Percentiles rank a stretch among this genome's conserved stretches.
phyloP scores from a whole-genome alignment of 2,797 vertebrate genomes.

The Poecilia velifera region DNA sequence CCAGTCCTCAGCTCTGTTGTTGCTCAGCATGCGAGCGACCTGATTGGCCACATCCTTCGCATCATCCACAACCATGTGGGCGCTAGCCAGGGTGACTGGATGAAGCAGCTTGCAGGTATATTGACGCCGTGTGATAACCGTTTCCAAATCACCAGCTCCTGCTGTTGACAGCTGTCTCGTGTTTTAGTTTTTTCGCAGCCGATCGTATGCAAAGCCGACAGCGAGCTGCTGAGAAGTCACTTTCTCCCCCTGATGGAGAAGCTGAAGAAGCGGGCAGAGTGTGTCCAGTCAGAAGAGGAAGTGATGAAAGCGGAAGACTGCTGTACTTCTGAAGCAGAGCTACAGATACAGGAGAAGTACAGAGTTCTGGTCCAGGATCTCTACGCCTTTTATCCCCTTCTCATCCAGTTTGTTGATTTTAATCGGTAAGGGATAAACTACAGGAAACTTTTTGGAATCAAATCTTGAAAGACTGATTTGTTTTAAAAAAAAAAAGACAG shows the following conservation, averaged over 20 bases:
- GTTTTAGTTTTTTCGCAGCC: constrained; percentile 91
- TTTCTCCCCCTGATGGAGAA: constrained; percentile 96
- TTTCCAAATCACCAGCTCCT: neutral
- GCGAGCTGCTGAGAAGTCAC: constrained; percentile 89
- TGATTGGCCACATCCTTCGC: constrained; percentile 90
- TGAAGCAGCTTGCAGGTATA: constrained; percentile 92
- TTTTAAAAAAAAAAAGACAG: neutral
- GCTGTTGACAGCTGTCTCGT: constrained; percentile 10
- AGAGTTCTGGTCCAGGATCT: constrained; percentile 91
- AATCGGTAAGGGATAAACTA: constrained; percentile 83
- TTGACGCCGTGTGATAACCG: neutral
- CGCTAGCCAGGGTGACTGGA: constrained; percentile 89
- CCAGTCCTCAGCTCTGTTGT: constrained; percentile 83
- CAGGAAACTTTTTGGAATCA: neutral
- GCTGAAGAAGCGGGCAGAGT: constrained; percentile 90
- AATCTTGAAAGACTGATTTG: neutral
- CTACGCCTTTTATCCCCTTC: constrained; percentile 94
- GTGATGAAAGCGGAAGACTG: constrained; percentile 86
- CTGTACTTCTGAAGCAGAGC: constrained; percentile 88
- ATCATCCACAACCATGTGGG: constrained; percentile 93
- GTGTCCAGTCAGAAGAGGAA: constrained; percentile 90
- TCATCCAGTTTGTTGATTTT: constrained; percentile 93
- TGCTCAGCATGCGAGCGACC: constrained; percentile 86
- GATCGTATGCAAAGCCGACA: constrained; percentile 87
- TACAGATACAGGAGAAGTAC: constrained; percentile 93